Conservation (phyloP, 2,888 invertebrate genomes). For the Polyommatus iphigenia region DNA sequence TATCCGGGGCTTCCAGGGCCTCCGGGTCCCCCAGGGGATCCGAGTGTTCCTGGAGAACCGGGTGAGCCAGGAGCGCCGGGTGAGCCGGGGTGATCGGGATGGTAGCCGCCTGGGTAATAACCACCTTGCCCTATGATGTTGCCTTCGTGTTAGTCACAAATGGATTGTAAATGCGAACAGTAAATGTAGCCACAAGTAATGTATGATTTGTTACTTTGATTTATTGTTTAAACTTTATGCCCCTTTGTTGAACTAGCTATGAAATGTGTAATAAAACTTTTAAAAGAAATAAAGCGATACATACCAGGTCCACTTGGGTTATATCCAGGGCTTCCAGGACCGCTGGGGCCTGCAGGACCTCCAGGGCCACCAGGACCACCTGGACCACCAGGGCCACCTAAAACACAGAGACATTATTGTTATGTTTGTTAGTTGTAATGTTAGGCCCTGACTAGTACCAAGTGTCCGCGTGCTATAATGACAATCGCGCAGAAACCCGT, state of each 20-base stretch:
- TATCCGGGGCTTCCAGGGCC: slow-evolving; percentile 3
- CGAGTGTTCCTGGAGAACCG: slow-evolving; percentile 29
- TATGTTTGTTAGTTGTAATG: too few species aligned
- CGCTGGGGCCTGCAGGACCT: slow-evolving; percentile 31
- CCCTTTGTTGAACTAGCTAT: not conserved
- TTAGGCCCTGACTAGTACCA: not conserved
- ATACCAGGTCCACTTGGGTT: slow-evolving; percentile 37
- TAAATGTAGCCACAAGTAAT: not conserved
- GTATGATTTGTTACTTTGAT: not conserved
- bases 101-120: slow-evolving; percentile 30
- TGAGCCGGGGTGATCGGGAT: slow-evolving; percentile 37
- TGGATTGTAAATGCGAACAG: not conserved
- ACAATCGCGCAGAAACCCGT: not conserved
- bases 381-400: slow-evolving; percentile 43
- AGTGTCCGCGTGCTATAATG: not conserved
- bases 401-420: not conserved
- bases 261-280: not conserved
- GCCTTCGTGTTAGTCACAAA: slow-evolving; percentile 15
- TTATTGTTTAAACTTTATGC: too few species aligned
- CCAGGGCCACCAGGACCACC: slow-evolving; percentile 45
- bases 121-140: slow-evolving; percentile 31
- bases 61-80: slow-evolving; percentile 35
- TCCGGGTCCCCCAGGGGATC: slow-evolving; percentile 38
- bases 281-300: not conserved
- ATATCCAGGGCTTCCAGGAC: slow-evolving; percentile 56